Evolutionary conservation across 53 echinoderm and acorn worm genomes (phyloP).

Genomic region (Paelopatides confundens): DNA sequence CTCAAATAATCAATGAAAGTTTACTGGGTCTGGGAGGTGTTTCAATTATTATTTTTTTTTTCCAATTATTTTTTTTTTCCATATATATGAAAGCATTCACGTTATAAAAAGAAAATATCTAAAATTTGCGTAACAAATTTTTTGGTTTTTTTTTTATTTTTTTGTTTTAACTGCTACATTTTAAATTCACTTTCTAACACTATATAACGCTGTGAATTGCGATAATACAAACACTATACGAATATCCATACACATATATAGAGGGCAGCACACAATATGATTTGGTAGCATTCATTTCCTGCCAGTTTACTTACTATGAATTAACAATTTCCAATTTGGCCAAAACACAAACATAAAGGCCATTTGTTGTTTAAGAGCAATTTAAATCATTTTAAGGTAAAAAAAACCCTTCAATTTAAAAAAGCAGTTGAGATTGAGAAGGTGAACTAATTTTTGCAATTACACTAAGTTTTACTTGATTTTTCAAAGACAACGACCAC

Average conservation of each 20-base stretch:
- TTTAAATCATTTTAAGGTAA: no score
- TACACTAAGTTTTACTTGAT: no score
- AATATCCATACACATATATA: not conserved
- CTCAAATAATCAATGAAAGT: constrained; percentile 56
- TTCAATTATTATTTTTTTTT: constrained; percentile 3
- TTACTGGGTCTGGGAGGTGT: constrained; percentile 46
- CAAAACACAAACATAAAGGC: no score
- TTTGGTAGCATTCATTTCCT: not conserved
- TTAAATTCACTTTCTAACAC: not conserved
- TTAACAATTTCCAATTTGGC: no score
- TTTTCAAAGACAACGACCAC: no score
- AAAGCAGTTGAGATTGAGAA: no score
- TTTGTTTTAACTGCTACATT: no score
- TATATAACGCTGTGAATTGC: not conserved
- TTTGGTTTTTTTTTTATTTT: no score
- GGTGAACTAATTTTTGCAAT: no score
- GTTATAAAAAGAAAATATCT: not conserved
- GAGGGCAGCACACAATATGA: constrained; percentile 8
- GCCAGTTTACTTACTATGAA: no score
- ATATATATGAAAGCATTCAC: not conserved
- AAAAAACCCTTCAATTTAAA: no score
- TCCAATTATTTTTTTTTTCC: not conserved
- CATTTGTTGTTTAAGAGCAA: no score
- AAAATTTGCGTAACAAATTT: not conserved
- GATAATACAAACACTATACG: not conserved